Base-by-base conservation (phyloP, 92 coral and sea anemone genomes). In the Anthopleura xanthogrammica region DNA sequence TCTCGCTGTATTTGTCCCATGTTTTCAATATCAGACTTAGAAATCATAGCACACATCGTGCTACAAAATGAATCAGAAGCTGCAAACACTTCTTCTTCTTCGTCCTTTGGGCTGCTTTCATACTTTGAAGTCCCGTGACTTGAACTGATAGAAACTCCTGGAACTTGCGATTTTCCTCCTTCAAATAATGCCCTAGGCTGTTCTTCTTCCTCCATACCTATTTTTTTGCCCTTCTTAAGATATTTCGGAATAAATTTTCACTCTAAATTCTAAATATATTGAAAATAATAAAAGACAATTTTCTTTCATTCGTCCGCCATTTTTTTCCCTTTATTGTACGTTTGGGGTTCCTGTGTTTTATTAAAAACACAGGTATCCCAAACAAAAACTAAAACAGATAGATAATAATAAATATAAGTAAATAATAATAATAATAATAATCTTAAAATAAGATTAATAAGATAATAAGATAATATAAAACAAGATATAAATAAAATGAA, bases 11-110 rank as follows among this genome's bases (percentile, higher is more conserved):
- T 71, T 11, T 65, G 62, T 41, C 81, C 64, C 12, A 93, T 83
- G 40, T 83, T 79, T 50, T 91, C 73, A 8, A 93, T 82, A 64
- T 91, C 97, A 12, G 84, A 76, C 60, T 88, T 84, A 16, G 83
- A 83, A 12, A 91, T 85, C 94, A 91, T 91, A 20, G 74, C 72
- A 40, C 82, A 77, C 85, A 93, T 91, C 76, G 80, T 83, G 3
- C 75, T 78, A 50, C 83, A 88, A 60, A 93, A 93, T 52, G 83
- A 72, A 73, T 88, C 97, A 7, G 97, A 83, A 4, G 97, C 92
- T 20, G 16, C 62, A 22, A 60, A 43, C 19, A 3, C 56, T 64
- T 72, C 60, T 4, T 65, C 16, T 80, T 60, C 76, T 29, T 68
- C 43, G 0, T 52, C 66, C 55, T 70, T 52, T 1, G 41, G 22